These are phyloP conservation scores for Watsonalla binaria DNA, from an alignment of 2,888 invertebrate species.

Conservation along the genomic window DNA sequence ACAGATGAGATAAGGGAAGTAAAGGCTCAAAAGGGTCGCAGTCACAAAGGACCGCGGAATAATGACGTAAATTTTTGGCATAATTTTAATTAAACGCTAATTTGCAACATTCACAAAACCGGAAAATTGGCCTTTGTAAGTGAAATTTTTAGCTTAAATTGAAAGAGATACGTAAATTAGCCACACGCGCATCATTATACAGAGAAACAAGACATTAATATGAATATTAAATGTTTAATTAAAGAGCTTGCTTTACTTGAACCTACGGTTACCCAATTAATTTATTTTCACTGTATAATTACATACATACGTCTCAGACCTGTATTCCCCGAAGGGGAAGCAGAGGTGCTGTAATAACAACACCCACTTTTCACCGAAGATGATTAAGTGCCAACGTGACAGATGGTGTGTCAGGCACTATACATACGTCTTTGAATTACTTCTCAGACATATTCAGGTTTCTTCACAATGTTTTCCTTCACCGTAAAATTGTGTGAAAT, in stretches of 20 bases:
- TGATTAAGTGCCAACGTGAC: too few species aligned
- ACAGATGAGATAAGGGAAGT: constrained; percentile 44
- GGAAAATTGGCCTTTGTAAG: constrained; percentile 47
- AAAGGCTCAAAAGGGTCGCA: constrained; percentile 48
- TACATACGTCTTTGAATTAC: too few species aligned
- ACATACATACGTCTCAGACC: too few species aligned
- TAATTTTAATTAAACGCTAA: constrained; percentile 70
- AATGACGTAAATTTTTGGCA: constrained; percentile 61
- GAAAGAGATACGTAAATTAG: constrained; percentile 21
- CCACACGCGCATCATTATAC: constrained; percentile 4
- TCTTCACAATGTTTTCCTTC: too few species aligned
- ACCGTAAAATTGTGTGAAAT: too few species aligned
- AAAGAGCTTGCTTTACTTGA: neutral
- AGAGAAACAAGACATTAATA: constrained; percentile 1
- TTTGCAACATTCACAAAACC: constrained; percentile 53
- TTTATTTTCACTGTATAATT: too few species aligned
- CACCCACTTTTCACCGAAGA: too few species aligned
- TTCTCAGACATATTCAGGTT: too few species aligned
- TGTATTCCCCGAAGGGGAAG: too few species aligned
- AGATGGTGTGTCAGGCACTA: too few species aligned
- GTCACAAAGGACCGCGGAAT: constrained; percentile 58
- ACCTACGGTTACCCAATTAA: too few species aligned
- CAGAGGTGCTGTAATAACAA: too few species aligned
- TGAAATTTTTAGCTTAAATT: constrained; percentile 28
- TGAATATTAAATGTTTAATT: constrained; percentile 9